phyloP scores from a whole-genome alignment of 2,113 vertebrate genomes.

The Lophius piscatorius region DNA sequence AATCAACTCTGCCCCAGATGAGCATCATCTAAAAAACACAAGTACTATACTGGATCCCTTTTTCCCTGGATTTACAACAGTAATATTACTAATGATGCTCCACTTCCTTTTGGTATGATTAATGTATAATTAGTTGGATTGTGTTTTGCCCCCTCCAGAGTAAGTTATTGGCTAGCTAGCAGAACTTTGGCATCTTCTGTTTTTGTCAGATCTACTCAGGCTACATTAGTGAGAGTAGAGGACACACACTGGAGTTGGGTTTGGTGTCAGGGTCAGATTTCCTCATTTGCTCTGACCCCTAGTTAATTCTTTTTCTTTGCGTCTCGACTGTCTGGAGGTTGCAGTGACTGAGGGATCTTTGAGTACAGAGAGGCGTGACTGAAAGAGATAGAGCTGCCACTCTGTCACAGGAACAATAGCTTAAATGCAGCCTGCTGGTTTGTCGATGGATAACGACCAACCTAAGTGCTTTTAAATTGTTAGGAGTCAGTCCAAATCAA shows the following conservation, averaged over 20 bases:
- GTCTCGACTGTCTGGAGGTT: conserved; percentile 40
- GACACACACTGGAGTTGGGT: conserved; percentile 46
- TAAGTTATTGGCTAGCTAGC: conserved; percentile 6
- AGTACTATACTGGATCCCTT: no score
- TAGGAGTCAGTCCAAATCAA: no score
- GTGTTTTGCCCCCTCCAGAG: conserved; percentile 29
- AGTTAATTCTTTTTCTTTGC: conserved; percentile 3
- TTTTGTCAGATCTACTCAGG: conserved; percentile 22
- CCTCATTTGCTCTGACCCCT: conserved; percentile 64
- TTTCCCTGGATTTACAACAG: no score
- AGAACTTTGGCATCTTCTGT: background rate
- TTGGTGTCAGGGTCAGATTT: conserved; percentile 39
- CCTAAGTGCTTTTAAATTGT: no score
- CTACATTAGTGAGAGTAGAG: background rate
- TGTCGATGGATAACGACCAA: no score
- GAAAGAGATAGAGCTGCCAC: conserved; percentile 66
- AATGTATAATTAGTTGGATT: no score
- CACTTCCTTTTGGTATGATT: no score
- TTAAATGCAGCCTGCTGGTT: no score
- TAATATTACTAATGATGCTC: no score
- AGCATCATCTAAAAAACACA: no score
- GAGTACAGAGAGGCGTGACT: conserved; percentile 49
- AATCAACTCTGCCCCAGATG: no score
- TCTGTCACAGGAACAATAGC: no score
- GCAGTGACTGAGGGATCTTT: conserved; percentile 58